These are phyloP conservation scores for Bambusicola thoracicus DNA, from an alignment of 2,113 vertebrate genomes.

Conservation along the genomic window DNA sequence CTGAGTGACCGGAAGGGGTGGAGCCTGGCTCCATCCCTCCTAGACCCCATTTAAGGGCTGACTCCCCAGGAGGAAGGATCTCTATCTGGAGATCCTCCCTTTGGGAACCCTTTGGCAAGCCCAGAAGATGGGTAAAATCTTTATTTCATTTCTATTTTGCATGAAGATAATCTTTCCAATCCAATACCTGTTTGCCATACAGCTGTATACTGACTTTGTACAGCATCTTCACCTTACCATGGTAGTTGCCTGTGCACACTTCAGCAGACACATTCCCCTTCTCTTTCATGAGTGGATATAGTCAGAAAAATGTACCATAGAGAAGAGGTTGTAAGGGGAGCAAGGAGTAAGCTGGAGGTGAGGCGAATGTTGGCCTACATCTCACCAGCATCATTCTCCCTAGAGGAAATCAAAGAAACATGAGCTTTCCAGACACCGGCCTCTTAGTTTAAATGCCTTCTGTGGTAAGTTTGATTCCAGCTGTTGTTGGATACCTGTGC, in stretches of 20 bases:
- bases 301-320: background rate
- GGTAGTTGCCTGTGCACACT: background rate
- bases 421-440: slow-evolving; percentile 53
- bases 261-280: background rate
- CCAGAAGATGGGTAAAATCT: too few species aligned
- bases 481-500: slow-evolving; percentile 74
- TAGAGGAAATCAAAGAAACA: slow-evolving; percentile 56
- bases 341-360: background rate
- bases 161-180: too few species aligned
- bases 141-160: too few species aligned
- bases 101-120: too few species aligned
- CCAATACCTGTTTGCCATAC: too few species aligned
- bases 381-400: slow-evolving; percentile 25
- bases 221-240: background rate
- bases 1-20: too few species aligned
- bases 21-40: too few species aligned
- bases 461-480: slow-evolving; percentile 44
- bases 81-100: too few species aligned
- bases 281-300: background rate
- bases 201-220: background rate
- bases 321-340: background rate
- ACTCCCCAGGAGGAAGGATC: too few species aligned
- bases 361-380: slow-evolving; percentile 1
- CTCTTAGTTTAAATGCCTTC: slow-evolving; percentile 35
- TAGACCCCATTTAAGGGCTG: too few species aligned